Percentiles rank a stretch among this genome's conserved stretches.
Conservation (phyloP, 1,140 invertebrate species). For the Metaphire vulgaris region DNA sequence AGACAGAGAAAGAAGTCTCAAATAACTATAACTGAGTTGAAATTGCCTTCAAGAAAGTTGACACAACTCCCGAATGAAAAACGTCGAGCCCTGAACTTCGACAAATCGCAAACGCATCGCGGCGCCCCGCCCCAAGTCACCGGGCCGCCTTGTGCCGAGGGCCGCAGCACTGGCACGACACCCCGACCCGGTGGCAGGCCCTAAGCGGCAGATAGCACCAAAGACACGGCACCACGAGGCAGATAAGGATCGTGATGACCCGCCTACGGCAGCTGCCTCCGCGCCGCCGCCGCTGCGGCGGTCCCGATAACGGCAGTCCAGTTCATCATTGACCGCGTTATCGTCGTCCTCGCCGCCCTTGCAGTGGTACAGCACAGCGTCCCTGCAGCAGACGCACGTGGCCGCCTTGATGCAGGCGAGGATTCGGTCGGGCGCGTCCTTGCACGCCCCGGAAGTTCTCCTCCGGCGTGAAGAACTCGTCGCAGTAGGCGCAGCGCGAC, state of each 20-base stretch:
- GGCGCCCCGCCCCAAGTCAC: too few species aligned
- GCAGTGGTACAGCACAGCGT: slow-evolving; percentile 66
- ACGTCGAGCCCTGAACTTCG: neutral
- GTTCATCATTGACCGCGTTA: neutral
- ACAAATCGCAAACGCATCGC: neutral
- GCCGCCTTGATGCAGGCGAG: slow-evolving; percentile 67
- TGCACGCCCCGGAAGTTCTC: slow-evolving; percentile 71
- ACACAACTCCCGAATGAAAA: neutral
- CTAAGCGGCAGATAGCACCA: slow-evolving; percentile 78
- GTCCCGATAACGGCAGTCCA: neutral
- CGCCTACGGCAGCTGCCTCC: slow-evolving; percentile 58
- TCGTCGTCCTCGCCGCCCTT: slow-evolving; percentile 3
- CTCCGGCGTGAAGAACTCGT: slow-evolving; percentile 57
- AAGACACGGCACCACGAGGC: slow-evolving; percentile 75
- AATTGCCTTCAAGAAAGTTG: neutral
- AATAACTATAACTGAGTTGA: too few species aligned
- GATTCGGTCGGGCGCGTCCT: slow-evolving; percentile 74
- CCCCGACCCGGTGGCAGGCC: slow-evolving; percentile 69
- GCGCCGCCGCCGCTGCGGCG: slow-evolving; percentile 70
- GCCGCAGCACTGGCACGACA: slow-evolving; percentile 67
- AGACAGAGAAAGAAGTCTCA: too few species aligned
- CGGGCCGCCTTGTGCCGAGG: slow-evolving; percentile 63
- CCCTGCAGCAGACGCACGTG: slow-evolving; percentile 67
- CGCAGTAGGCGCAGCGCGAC: slow-evolving; percentile 42
- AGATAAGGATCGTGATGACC: slow-evolving; percentile 71